phyloP scores from a whole-genome alignment of 2,113 vertebrate species.

The Xenopus tropicalis region UCB_Xtro_10.0 CM004443.2:157595001-157595500 shows the following conservation, averaged over 20 bases:
- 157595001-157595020: conserved; percentile 2
- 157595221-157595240: too few relatives aligned
- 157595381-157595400: not conserved
- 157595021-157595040: not conserved
- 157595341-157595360: conserved; percentile 3
- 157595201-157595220: too few relatives aligned
- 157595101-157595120: too few relatives aligned
- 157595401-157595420: not conserved
- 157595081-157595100: not conserved
- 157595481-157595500: conserved; percentile 47
- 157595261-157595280: not conserved
- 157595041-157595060: not conserved
- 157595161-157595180: too few relatives aligned
- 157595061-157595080: not conserved
- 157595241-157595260: not conserved
- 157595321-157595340: not conserved
- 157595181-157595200: too few relatives aligned
- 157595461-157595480: conserved; percentile 37
- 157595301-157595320: not conserved
- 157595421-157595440: conserved; percentile 17
- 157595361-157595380: conserved; percentile 8
- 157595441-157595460: not conserved
- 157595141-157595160: too few relatives aligned
- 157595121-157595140: too few relatives aligned
- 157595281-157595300: not conserved